phyloP scores from a whole-genome alignment of 2,113 vertebrate genomes.

The Brienomyrus brachyistius region DNA sequence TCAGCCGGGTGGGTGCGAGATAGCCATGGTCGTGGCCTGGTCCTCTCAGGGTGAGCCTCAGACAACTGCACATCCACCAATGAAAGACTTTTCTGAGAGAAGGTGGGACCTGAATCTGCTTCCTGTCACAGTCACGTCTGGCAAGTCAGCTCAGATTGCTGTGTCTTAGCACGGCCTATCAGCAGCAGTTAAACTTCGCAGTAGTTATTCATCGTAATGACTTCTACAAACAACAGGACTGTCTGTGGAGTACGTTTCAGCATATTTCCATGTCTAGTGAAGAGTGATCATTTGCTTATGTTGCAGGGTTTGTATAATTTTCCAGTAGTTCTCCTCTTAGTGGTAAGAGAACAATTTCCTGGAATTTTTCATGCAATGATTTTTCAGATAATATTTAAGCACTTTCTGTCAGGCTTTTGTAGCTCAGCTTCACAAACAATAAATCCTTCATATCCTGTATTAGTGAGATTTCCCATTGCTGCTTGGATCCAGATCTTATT shows the following conservation, averaged over 20 bases:
- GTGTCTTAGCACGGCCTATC: neutral
- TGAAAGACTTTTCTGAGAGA: neutral
- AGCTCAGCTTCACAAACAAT: neutral
- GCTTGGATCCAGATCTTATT: neutral
- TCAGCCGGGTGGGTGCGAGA: neutral
- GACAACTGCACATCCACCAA: neutral
- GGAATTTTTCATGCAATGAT: neutral
- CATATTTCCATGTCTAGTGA: neutral
- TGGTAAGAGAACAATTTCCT: neutral
- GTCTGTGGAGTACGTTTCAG: neutral
- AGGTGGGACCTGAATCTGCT: neutral
- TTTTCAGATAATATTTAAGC: neutral
- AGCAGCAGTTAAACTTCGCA: neutral
- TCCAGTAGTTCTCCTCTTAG: neutral
- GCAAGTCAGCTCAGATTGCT: neutral
- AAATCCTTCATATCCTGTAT: neutral
- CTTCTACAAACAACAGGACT: neutral
- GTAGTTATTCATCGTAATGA: neutral
- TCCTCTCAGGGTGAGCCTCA: neutral
- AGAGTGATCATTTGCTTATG: neutral
- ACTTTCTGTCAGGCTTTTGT: neutral
- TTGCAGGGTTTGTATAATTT: neutral
- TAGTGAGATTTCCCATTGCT: neutral
- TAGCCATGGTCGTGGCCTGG: neutral
- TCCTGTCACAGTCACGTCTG: neutral